These are phyloP conservation scores for Phortica magna DNA, from an alignment of 2,888 invertebrate species.

Conservation along the genomic window DNA sequence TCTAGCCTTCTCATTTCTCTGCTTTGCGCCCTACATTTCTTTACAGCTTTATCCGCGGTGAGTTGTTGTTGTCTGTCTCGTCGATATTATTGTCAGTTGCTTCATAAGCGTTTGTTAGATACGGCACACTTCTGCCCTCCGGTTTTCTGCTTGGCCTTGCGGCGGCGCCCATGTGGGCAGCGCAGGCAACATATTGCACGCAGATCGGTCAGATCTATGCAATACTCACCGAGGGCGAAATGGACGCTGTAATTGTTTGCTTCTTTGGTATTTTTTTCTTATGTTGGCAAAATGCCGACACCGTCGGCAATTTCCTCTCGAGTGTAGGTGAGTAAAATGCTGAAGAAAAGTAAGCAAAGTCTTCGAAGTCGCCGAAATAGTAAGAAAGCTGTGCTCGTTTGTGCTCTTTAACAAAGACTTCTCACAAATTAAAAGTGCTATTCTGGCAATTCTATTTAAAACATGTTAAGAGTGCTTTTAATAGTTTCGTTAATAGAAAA, in stretches of 20 bases:
- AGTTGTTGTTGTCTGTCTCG: conserved; percentile 62
- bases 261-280: conserved; percentile 99
- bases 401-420: too few species aligned
- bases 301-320: conserved; percentile 95
- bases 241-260: conserved; percentile 93
- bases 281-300: conserved; percentile 95
- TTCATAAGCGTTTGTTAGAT: conserved; percentile 73
- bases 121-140: conserved; percentile 91
- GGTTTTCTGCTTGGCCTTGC: conserved; percentile 93
- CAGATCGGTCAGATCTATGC: conserved; percentile 93
- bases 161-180: conserved; percentile 97
- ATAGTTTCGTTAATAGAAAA: too few species aligned
- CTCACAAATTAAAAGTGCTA: too few species aligned
- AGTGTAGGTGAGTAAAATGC: conserved; percentile 79
- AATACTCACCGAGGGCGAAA: conserved; percentile 87
- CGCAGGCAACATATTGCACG: conserved; percentile 95
- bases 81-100: neutral
- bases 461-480: too few species aligned
- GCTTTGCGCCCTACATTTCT: conserved; percentile 94
- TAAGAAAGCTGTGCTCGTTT: too few species aligned
- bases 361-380: neutral
- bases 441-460: too few species aligned
- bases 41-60: conserved; percentile 91
- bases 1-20: conserved; percentile 90
- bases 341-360: neutral